phyloP scores from a whole-genome alignment of 2,113 vertebrate genomes.

The Coryphaenoides rupestris region DNA sequence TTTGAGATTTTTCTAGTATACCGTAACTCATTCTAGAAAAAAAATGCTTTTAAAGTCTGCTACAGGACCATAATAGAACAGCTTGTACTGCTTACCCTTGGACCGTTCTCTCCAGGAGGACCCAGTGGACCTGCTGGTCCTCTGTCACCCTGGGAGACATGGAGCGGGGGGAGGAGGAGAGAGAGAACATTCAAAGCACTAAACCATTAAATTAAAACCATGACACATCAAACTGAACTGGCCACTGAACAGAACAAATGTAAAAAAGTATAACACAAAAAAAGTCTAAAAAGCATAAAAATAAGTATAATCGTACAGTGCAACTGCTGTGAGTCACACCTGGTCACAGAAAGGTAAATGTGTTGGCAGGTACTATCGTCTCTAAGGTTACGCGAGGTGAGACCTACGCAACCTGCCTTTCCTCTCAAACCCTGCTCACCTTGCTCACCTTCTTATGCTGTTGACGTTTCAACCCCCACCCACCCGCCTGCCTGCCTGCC shows the following conservation, averaged over 20 bases:
- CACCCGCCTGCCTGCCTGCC: background rate
- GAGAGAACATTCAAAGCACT: conserved; percentile 30
- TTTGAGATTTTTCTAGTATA: background rate
- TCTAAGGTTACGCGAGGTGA: conserved; percentile 19
- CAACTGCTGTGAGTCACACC: no score
- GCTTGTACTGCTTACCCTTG: conserved; percentile 75
- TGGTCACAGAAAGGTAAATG: no score
- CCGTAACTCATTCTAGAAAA: background rate
- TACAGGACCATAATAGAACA: background rate
- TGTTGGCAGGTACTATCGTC: conserved; percentile 25
- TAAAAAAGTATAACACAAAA: conserved; percentile 14
- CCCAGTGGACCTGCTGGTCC: conserved; percentile 88
- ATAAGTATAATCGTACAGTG: no score
- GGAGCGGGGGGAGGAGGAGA: conserved; percentile 4
- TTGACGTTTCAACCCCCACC: conserved; percentile 18
- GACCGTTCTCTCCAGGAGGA: conserved; percentile 86
- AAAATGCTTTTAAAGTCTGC: conserved; percentile 11
- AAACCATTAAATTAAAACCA: conserved; percentile 32
- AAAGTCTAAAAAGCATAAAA: no score
- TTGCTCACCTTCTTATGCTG: conserved; percentile 12
- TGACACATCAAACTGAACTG: conserved; percentile 9
- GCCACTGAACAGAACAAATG: background rate
- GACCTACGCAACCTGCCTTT: conserved; percentile 9
- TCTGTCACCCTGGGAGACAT: conserved; percentile 83
- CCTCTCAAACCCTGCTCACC: conserved; percentile 11